Conservation (phyloP, 2,888 invertebrate genomes). For the Rotaria magnacalcarata region DNA sequence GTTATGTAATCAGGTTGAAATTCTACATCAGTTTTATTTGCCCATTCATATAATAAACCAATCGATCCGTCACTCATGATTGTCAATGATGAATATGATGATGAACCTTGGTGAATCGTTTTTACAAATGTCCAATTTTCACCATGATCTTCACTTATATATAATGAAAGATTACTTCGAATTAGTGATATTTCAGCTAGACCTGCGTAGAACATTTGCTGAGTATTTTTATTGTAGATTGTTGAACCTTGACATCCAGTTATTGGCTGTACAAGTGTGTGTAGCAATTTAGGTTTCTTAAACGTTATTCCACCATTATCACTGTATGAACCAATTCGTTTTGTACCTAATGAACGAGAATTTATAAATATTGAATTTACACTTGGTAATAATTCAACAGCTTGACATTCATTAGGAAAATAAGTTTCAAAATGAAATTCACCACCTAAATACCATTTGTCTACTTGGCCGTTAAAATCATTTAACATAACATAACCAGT, state of each 20-base stretch:
- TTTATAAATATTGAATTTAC: not conserved
- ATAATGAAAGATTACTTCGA: not conserved
- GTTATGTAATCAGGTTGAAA: not conserved
- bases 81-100: not conserved
- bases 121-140: not conserved
- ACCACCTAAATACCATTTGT: not conserved
- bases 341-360: not conserved
- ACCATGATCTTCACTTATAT: not conserved
- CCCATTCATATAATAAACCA: not conserved
- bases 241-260: slow-evolving; percentile 1
- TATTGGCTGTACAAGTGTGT: not conserved
- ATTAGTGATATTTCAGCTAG: not conserved
- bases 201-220: not conserved
- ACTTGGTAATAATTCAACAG: not conserved
- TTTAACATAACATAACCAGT: slow-evolving; percentile 2
- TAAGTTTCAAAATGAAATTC: not conserved
- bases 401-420: not conserved
- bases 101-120: not conserved
- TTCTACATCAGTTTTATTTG: too few species aligned
- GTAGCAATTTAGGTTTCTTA: not conserved
- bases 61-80: not conserved
- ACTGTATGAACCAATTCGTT: not conserved
- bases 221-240: not conserved
- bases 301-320: not conserved
- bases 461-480: not conserved